These are phyloP conservation scores for Drosophila leontia DNA, from an alignment of 1,140 invertebrate species.

Conservation along the genomic window DNA sequence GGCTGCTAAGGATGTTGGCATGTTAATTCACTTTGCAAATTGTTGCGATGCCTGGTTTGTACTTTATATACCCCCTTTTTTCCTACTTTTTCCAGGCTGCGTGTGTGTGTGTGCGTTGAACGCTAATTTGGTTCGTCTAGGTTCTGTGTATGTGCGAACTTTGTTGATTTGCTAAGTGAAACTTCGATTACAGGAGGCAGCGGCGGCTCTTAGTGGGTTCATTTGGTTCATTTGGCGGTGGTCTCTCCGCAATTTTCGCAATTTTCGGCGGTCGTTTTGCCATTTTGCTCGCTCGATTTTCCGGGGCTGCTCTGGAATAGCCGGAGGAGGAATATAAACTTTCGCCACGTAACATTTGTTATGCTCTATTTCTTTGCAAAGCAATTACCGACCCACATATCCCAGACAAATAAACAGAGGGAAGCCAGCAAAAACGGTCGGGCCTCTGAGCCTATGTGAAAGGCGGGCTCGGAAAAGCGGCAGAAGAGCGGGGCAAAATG, in stretches of 20 bases:
- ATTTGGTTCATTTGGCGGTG: slow-evolving; percentile 45
- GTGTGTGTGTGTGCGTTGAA: slow-evolving; percentile 31
- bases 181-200: slow-evolving; percentile 67
- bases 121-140: slow-evolving; percentile 72
- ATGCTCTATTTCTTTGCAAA: slow-evolving; percentile 82
- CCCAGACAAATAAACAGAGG: slow-evolving; percentile 59
- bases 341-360: slow-evolving; percentile 79
- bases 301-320: slow-evolving; percentile 24
- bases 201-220: slow-evolving; percentile 51
- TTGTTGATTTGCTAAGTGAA: slow-evolving; percentile 81
- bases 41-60: slow-evolving; percentile 60
- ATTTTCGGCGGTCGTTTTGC: slow-evolving; percentile 51
- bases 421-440: slow-evolving; percentile 44
- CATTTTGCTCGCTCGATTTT: slow-evolving; percentile 17
- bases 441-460: slow-evolving; percentile 37
- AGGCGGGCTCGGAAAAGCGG: background rate
- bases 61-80: slow-evolving; percentile 21
- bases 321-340: slow-evolving; percentile 61
- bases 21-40: slow-evolving; percentile 83
- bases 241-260: slow-evolving; percentile 48
- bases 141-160: slow-evolving; percentile 52
- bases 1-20: slow-evolving; percentile 56
- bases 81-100: background rate
- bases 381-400: slow-evolving; percentile 81
- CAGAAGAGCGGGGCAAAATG: background rate